Evolutionary conservation across 2,113 vertebrate species (phyloP).

Genomic region (Gymnocephalus cernua): DNA sequence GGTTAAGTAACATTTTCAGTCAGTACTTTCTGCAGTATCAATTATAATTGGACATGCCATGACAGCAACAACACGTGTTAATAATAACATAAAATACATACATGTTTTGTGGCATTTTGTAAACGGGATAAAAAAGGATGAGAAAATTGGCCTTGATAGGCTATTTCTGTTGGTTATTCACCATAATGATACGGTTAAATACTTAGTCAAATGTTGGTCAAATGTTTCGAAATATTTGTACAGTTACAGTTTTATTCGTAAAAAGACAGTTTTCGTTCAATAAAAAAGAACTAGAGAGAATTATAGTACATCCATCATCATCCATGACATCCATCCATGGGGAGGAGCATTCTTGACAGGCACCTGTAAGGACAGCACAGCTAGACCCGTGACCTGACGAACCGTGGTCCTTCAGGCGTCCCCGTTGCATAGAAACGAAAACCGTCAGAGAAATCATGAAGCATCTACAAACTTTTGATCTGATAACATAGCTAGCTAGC

Average conservation of each 20-base stretch:
- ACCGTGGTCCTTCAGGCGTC: conserved; percentile 74
- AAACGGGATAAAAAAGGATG: too few species aligned
- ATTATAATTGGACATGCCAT: background rate
- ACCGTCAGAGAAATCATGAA: conserved; percentile 11
- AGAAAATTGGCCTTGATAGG: too few species aligned
- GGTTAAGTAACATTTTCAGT: background rate
- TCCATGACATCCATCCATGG: too few species aligned
- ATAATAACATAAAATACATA: background rate
- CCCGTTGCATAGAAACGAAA: conserved; percentile 83
- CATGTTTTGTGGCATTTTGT: too few species aligned
- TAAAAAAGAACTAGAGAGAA: too few species aligned
- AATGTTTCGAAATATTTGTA: too few species aligned
- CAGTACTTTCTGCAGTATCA: background rate
- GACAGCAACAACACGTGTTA: background rate
- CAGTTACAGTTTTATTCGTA: too few species aligned
- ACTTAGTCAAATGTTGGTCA: too few species aligned
- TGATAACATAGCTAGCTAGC: background rate
- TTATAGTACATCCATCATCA: too few species aligned
- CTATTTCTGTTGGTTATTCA: too few species aligned
- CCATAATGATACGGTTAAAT: too few species aligned
- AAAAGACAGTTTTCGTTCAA: too few species aligned
- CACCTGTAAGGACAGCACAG: conserved; percentile 63
- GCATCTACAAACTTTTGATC: background rate
- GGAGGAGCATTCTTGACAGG: conserved; percentile 61
- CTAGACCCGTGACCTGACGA: accelerated